Base-by-base conservation (phyloP, 2,888 invertebrate species). In the Sinopyrophorus schimmeli region DNA sequence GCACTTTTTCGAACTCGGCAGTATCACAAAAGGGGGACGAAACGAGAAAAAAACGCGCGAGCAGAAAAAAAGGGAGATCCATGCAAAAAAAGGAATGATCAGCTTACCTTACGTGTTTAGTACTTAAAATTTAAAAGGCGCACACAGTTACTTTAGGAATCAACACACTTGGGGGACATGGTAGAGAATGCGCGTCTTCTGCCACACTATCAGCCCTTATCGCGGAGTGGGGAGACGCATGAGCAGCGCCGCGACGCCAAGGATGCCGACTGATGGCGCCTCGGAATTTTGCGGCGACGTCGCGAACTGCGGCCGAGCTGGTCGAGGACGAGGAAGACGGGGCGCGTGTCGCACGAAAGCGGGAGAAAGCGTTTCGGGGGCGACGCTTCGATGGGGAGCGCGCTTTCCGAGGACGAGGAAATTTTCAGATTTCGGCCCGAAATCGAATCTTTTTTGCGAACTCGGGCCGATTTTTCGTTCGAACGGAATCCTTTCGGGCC, bases 151-250 rank as follows among this genome's bases (percentile, higher is more conserved):
- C 64, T 67, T 65, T 68, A 72, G 72, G 72, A 73, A 72, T 72
- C 71, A 72, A 71, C 72, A 73, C 74, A 73, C 74, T 74, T 73
- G 70, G 72, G 71, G 68, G 68, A 72, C 74, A 74, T 74, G 70
- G 73, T 73, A 71, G 70, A 72, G 74, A 74, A 74, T 74, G 73
- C 70, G 67, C 69, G 70, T 73, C 73, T 73, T 72, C 70, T 69
- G 69, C 69, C 71, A 70, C 71, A 72, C 73, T 73, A 74, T 72
- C 73, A 72, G 71, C 70, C 70, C 69, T 69, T 70, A 70, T 68
- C 71, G 71, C 66, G 69, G 70, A 71, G 72, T 71, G 74, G 73
- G 73, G 64, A 66, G 71, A 72, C 73, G 72, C 72, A 72, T 71
- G 73, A 71, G 73, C 71, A 70, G 67, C 73, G 74, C 70, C 73